Conservation (phyloP, 2,113 vertebrate species). For the Pluvialis apricaria region DNA sequence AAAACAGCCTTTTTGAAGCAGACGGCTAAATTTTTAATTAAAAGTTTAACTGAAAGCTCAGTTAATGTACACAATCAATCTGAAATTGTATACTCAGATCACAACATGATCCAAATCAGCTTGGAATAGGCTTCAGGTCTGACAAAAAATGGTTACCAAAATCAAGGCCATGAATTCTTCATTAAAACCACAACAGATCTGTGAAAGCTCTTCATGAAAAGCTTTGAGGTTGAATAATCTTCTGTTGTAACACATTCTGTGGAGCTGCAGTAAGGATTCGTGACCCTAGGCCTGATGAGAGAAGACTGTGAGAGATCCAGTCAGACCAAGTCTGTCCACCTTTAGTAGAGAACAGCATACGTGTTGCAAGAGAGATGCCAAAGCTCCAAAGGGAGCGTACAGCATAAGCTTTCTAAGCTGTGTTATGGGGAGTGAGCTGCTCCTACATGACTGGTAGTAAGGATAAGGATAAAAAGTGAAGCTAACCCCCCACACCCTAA, state of each 20-base stretch:
- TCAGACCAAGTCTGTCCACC: background rate
- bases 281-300: background rate
- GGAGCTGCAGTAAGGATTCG: background rate
- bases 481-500: background rate
- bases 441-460: background rate
- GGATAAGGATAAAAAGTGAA: background rate
- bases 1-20: background rate
- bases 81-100: background rate
- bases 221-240: background rate
- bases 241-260: background rate
- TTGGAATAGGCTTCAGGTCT: background rate
- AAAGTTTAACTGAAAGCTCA: background rate
- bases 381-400: background rate
- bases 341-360: background rate
- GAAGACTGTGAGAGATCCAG: background rate
- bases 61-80: background rate
- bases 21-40: background rate
- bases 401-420: background rate
- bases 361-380: fast-evolving
- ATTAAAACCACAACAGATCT: background rate
- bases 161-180: background rate
- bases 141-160: background rate
- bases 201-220: background rate
- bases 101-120: background rate
- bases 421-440: background rate